A percentile compares a stretch with the other conserved stretches of the same genome.
Conservation (phyloP, 2,888 invertebrate species). For the Spilarctia lutea region DNA sequence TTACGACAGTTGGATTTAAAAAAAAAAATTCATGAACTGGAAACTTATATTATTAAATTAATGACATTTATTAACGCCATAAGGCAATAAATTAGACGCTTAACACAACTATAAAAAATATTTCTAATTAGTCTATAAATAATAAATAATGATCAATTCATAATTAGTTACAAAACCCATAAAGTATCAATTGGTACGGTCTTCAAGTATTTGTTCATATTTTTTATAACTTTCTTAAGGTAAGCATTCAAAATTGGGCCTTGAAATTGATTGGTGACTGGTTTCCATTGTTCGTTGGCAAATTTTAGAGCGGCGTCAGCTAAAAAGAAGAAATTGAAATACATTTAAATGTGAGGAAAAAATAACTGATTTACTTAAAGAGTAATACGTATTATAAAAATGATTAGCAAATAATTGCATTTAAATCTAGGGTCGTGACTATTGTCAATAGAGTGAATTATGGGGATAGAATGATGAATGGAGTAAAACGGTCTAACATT, state of each 20-base stretch:
- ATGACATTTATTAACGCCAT: neutral
- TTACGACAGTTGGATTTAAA: neutral
- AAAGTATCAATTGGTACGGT: constrained; percentile 25
- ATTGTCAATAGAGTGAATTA: too few relatives aligned
- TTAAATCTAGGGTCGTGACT: too few relatives aligned
- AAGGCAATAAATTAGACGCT: neutral
- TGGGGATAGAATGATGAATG: too few relatives aligned
- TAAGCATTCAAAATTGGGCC: constrained; percentile 36
- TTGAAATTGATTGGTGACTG: constrained; percentile 28
- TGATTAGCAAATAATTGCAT: too few relatives aligned
- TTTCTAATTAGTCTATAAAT: neutral
- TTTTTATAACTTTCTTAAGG: constrained; percentile 35
- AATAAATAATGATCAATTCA: neutral
- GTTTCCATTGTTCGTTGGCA: constrained; percentile 32
- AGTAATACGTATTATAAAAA: too few relatives aligned
- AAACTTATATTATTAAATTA: neutral
- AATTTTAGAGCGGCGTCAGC: constrained; percentile 28
- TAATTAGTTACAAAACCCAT: neutral
- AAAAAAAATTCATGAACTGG: neutral
- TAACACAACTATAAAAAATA: neutral
- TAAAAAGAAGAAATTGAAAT: constrained; percentile 19
- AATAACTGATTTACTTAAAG: too few relatives aligned
- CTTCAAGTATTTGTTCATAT: constrained; percentile 41
- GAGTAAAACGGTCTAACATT: too few relatives aligned
- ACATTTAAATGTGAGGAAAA: neutral